Base-by-base conservation (phyloP, 2,797 vertebrate genomes). In the Caiman crocodilus region DNA sequence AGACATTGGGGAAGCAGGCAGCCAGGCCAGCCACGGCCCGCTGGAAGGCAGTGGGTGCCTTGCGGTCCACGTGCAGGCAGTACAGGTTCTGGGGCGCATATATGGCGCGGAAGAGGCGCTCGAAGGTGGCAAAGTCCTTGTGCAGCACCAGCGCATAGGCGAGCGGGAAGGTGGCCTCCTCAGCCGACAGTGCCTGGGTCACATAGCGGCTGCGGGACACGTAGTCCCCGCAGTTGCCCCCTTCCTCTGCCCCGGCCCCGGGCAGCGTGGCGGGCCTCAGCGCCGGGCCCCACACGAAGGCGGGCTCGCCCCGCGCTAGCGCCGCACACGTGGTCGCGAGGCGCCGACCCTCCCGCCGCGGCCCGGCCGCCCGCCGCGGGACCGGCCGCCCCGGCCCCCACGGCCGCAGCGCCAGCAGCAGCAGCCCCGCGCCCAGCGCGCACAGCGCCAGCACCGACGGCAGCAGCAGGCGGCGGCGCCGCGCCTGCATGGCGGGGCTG, bases 51-150 rank as follows among this genome's bases (percentile, higher is more conserved):
- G 3, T 13, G 0, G 95, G 14, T 2, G 94, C 85, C 59, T 97
- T 98, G 26, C 89, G 91, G 30, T 98, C 97, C 85, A 97, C 97
- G 1, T 97, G 97, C 55, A 97, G 32, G 7, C 97, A 97, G 93
- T 97, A 97, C n/a, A 97, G 56, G 3, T 98, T 98, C 14, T 98
- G 97, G 26, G 97, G 97, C 94, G 93, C 93, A 23, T 97, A 97
- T 69, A 97, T 25, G 7, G 97, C 92, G 42, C 97, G 65, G 65
- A 98, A 97, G 84, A 96, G 89, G 15, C 96, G 88, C 56, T 97
- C 96, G 2, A 98, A 97, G 0, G 96, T 97, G 1, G n/a, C 50
- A 1, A 97, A 97, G 14, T 97, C 97, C 59, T 98, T 98, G 50
- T 98, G 97, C 20, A 97, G 73, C 15, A 96, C 95, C 82, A 97